Base-by-base conservation (phyloP, 2,888 invertebrate species). In the Lathronympha strigana region DNA sequence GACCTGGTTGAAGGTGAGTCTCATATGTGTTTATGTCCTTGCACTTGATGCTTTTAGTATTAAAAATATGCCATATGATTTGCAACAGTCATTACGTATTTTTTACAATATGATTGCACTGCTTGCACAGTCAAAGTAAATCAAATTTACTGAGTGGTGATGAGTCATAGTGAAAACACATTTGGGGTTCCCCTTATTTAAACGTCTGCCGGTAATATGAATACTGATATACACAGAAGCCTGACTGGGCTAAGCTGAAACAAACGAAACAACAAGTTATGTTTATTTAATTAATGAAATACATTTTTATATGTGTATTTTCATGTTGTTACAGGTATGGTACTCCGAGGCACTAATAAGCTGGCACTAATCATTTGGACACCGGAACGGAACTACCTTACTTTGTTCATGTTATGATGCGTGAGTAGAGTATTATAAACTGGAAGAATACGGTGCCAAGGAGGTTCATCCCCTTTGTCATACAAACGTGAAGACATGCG, bases 1-100 rank as follows among this genome's bases (percentile, higher is more conserved):
- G 71, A 75, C 73, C 73, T 81, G 78, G 58, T 45, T 67, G 33
- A 54, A 45, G 49, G 15, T 60, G 36, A 49, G 47, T 49, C 43
- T 40, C 5, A 36, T 1, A 31, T 28, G 28, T 19, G 31, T 19
- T 31, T 33, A 6, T 33, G 4, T 4, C n/a, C 8, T 17, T 40
- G 40, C 2, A n/a, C 1, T 6, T n/a, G 8, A 2, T 1, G 15
- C 1, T 38, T 38, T 38, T 38, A 38, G 38, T 38, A 38, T 38
- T 15, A 38, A 38, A 6, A 15, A n/a, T 5, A 6, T 5, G n/a
- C 15, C 1, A 8, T 50, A 15, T 28, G 19, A 51, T 53, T 28
- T 43, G 43, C 17, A 13, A 43, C 2, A 31, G n/a, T 13, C 38
- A 25, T 36, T 21, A 4, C 17, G 19, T 33, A 33, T 36, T 21